Base-by-base conservation (phyloP, 2,797 vertebrate genomes). In the Falco novaeseelandiae region DNA sequence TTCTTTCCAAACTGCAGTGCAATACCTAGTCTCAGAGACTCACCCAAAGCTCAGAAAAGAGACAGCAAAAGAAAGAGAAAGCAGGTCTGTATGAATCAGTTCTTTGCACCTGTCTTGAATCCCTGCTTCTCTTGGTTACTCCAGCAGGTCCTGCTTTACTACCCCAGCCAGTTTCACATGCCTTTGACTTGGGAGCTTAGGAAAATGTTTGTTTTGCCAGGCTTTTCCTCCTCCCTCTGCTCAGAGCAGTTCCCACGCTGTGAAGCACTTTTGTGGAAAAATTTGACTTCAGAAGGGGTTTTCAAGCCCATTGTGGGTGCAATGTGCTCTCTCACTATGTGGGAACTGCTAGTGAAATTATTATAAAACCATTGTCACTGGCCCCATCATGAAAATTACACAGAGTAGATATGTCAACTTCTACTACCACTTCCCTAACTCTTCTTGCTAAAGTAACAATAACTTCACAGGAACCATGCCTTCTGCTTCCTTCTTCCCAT, bases 81-180 rank as follows among this genome's bases (percentile, higher is more conserved):
- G n/a, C 26, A 87, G 44, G 27, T n/a, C 0, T 67, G 27, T 46
- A 6, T 17, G 8, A 67, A 72, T 76, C 59, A 55, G 30, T 76
- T 79, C 67, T 30, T 14, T 52, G 71, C 48, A 13, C 76, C 3
- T 1, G 5, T 63, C 62, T 71, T 10, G 4, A 44, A 57, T 58
- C 76, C 13, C 27, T 49, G 17, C 29, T 78, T 83, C 88, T 83
- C 49, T 57, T 34, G 17, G 54, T 96, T 72, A 12, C 81, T 91
- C 90, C 70, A 92, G 90, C 70, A 90, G 73, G 67, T 95, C 96
- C 83, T 88, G 93, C 73, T 90, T 51, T 96, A 89, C 96, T 84
- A 93, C 92, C 77, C 83, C 83, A 90, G 77, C 93, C 90, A 90
- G 92, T 95, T 96, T 44, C 93, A 82, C 73, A n/a, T 18, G 72